Evolutionary conservation across 1,140 invertebrate genomes (phyloP).

Genomic region (Amyelois transitella): DNA sequence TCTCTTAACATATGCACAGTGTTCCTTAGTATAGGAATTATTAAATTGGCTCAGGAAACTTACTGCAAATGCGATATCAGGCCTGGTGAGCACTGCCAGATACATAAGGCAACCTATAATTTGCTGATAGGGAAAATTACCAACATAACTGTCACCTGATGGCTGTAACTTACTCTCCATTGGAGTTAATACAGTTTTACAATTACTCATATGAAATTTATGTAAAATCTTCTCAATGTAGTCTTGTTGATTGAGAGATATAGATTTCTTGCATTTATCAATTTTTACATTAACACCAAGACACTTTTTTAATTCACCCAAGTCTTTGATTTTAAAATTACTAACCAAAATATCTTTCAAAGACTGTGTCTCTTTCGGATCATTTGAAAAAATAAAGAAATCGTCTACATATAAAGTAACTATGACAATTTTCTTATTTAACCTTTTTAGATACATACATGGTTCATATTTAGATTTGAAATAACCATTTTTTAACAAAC

Average conservation of each 20-base stretch:
- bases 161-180: no score
- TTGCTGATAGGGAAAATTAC: no score
- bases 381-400: slow-evolving; percentile 30
- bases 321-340: slow-evolving; percentile 7
- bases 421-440: slow-evolving; percentile 14
- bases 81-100: no score
- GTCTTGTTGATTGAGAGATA: slow-evolving; percentile 21
- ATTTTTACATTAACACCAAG: slow-evolving; percentile 5
- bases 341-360: not conserved
- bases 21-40: slow-evolving; percentile 16
- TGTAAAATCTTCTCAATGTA: slow-evolving; percentile 19
- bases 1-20: slow-evolving; percentile 34
- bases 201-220: no score
- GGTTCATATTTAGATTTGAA: slow-evolving; percentile 17
- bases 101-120: no score
- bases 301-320: slow-evolving; percentile 5
- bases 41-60: slow-evolving; percentile 32
- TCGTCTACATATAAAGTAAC: no score
- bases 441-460: slow-evolving; percentile 25
- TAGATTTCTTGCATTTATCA: not conserved
- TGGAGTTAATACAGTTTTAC: no score
- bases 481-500: slow-evolving; percentile 17
- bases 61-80: slow-evolving; percentile 41
- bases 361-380: not conserved
- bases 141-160: no score